A percentile compares a stretch with the other conserved stretches of the same genome.
Evolutionary conservation across 2,113 vertebrate species (phyloP).

Genomic region (Gasterosteus nipponicus): DNA sequence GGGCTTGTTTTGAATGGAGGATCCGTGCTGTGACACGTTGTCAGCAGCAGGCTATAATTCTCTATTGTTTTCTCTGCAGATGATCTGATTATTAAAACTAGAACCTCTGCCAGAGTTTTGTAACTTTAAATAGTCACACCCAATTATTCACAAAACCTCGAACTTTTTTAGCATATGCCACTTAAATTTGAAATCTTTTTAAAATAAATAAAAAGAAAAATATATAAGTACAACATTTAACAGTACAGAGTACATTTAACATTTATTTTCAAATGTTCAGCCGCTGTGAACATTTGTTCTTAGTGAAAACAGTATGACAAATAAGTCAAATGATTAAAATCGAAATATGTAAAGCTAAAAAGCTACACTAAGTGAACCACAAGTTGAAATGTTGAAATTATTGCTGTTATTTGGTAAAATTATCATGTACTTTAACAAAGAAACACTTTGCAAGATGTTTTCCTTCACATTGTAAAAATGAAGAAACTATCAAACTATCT

Average conservation of each 20-base stretch:
- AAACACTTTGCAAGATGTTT: neutral
- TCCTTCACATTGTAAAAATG: neutral
- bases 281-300: neutral
- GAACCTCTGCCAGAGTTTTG: neutral
- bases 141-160: neutral
- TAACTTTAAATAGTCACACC: neutral
- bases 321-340: neutral
- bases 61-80: neutral
- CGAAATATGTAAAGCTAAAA: neutral
- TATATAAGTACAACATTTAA: neutral
- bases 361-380: neutral
- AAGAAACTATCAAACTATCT: too few species aligned
- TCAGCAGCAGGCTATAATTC: neutral
- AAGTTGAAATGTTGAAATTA: neutral
- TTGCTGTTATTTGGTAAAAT: neutral
- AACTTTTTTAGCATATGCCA: neutral
- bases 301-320: neutral
- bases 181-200: neutral
- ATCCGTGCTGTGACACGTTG: neutral
- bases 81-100: neutral
- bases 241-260: neutral
- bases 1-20: neutral
- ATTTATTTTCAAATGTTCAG: neutral
- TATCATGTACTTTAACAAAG: neutral
- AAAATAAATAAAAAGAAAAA: neutral